phyloP scores from a whole-genome alignment of 2,113 vertebrate genomes.

The Varanus komodoensis region DNA sequence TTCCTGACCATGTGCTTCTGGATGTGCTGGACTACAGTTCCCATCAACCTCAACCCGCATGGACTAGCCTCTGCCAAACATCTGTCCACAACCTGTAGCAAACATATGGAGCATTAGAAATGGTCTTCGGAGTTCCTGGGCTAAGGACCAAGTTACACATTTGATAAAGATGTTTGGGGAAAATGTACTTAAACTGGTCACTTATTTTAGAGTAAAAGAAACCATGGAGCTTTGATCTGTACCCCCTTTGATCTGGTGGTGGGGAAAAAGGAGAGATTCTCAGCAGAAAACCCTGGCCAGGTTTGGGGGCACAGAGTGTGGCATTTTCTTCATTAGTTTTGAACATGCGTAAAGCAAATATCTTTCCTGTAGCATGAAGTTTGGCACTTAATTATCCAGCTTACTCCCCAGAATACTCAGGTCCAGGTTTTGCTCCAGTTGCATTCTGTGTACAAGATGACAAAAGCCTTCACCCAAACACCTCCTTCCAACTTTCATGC shows the following conservation, averaged over 20 bases:
- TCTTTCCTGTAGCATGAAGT: too few species aligned
- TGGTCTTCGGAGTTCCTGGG: not conserved
- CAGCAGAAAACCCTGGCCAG: too few species aligned
- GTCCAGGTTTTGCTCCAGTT: not conserved
- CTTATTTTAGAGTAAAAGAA: not conserved
- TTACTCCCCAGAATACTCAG: not conserved
- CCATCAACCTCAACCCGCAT: not conserved
- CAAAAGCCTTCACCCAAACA: not conserved
- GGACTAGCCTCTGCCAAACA: not conserved
- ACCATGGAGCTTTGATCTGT: not conserved
- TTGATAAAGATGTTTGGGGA: not conserved
- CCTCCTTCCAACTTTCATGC: not conserved
- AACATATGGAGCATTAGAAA: not conserved
- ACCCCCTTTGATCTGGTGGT: too few species aligned
- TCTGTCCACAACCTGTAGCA: not conserved
- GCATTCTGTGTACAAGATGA: too few species aligned
- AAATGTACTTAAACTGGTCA: not conserved
- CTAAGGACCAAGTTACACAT: not conserved
- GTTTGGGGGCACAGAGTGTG: too few species aligned
- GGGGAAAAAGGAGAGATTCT: too few species aligned
- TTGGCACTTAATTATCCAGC: not conserved
- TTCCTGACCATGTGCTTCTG: too few species aligned
- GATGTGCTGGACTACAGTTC: too few species aligned
- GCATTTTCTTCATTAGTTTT: not conserved
- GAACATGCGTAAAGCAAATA: too few species aligned